Conservation (phyloP, 2,113 vertebrate genomes). For the Chrysemys picta region DNA sequence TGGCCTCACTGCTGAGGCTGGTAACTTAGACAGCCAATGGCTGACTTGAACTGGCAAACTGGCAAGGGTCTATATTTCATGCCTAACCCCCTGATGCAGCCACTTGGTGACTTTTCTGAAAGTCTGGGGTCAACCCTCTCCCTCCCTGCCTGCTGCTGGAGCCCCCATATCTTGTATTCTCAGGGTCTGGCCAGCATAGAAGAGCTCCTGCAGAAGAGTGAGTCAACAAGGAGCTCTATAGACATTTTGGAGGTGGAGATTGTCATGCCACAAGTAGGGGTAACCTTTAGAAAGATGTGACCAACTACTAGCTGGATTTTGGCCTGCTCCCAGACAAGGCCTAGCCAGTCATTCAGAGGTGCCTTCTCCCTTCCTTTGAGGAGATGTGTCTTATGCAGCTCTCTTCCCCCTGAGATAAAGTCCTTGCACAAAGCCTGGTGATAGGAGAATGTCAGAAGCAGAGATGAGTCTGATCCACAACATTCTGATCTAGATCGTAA, state of each 20-base stretch:
- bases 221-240: background rate
- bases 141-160: background rate
- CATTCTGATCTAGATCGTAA: accelerated
- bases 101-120: background rate
- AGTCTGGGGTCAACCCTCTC: background rate
- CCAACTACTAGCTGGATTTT: background rate
- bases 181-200: background rate
- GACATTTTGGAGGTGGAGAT: background rate
- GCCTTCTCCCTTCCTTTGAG: background rate
- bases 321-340: background rate
- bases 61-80: background rate
- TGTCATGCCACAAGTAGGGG: background rate
- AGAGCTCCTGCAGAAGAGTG: background rate
- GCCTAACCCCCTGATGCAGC: background rate
- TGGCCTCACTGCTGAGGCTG: background rate
- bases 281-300: background rate
- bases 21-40: background rate
- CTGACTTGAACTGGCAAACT: background rate
- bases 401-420: background rate
- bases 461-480: background rate
- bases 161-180: background rate
- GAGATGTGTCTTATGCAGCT: background rate
- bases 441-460: background rate
- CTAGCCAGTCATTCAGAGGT: background rate
- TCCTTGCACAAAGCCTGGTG: background rate